A percentile compares a stretch with the other conserved stretches of the same genome.
phyloP scores from a whole-genome alignment of 2,113 vertebrate species.

The Hippocampus abdominalis region DNA sequence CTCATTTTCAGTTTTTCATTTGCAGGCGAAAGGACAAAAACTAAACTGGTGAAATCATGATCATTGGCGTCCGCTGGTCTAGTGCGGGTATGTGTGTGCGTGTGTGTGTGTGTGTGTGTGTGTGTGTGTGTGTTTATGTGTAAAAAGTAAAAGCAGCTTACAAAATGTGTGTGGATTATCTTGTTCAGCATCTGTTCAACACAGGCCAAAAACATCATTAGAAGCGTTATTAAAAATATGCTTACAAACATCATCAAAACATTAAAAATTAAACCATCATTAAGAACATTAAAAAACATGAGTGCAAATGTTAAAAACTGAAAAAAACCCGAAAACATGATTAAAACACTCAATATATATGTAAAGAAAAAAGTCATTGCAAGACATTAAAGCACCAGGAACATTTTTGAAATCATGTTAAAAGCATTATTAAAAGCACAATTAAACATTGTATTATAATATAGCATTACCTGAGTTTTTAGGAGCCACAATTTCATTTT shows the following conservation, averaged over 20 bases:
- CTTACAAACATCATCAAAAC: background rate
- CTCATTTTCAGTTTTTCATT: no score
- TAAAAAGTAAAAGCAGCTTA: slow-evolving; percentile 39
- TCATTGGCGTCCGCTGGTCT: background rate
- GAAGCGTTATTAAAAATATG: background rate
- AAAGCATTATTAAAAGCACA: background rate
- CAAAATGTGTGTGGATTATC: slow-evolving; percentile 35
- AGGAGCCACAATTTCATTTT: no score
- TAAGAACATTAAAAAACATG: background rate
- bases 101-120: background rate
- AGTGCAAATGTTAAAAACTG: background rate
- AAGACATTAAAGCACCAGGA: background rate
- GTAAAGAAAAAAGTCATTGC: background rate
- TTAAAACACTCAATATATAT: background rate
- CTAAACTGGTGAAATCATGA: background rate
- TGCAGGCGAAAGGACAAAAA: background rate
- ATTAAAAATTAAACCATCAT: background rate
- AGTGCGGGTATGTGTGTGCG: background rate
- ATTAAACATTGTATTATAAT: no score
- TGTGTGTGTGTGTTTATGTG: background rate
- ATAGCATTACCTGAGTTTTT: no score
- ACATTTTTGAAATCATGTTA: background rate
- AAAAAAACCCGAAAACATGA: background rate
- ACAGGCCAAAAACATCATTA: slow-evolving; percentile 27
- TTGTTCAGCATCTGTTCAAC: slow-evolving; percentile 20